Percentiles rank a stretch among this genome's conserved stretches.
Evolutionary conservation across 2,113 vertebrate species (phyloP).

Genomic region (Mustelus asterias): DNA sequence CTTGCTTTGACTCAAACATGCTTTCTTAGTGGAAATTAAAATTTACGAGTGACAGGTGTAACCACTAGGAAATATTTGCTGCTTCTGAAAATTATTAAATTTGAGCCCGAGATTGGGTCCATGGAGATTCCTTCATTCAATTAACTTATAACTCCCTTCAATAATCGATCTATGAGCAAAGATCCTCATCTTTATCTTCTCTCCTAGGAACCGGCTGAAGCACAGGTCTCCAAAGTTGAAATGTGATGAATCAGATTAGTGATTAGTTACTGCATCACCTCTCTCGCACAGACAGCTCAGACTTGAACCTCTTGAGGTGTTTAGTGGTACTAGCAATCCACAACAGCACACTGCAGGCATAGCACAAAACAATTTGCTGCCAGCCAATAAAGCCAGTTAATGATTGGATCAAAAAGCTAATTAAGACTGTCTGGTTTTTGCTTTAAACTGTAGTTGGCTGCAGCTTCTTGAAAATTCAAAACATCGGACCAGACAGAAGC

Average conservation of each 20-base stretch:
- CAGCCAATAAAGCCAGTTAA: not conserved
- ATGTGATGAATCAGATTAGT: conserved; percentile 16
- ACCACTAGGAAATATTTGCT: conserved; percentile 18
- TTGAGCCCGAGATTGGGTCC: not conserved
- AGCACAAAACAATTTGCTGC: not conserved
- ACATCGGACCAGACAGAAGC: not conserved
- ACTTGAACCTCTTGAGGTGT: not conserved
- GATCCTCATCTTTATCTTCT: conserved; percentile 20
- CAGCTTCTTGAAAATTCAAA: conserved; percentile 14
- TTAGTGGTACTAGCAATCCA: not conserved
- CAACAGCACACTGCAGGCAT: not conserved
- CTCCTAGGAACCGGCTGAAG: conserved; percentile 1
- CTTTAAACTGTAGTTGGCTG: not conserved
- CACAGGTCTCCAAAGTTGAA: conserved; percentile 26
- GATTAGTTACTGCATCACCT: conserved; percentile 1
- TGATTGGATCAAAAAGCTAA: not conserved
- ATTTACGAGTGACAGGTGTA: not conserved
- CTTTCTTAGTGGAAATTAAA: not conserved
- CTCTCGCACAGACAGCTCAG: not conserved
- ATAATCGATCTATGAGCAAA: not conserved
- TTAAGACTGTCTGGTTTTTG: not conserved
- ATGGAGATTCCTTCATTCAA: conserved; percentile 16
- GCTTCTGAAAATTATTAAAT: conserved; percentile 3
- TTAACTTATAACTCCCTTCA: conserved; percentile 20
- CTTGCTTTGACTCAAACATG: not conserved